Conservation (phyloP, 2,113 vertebrate species). For the Macquaria ambigua region DNA sequence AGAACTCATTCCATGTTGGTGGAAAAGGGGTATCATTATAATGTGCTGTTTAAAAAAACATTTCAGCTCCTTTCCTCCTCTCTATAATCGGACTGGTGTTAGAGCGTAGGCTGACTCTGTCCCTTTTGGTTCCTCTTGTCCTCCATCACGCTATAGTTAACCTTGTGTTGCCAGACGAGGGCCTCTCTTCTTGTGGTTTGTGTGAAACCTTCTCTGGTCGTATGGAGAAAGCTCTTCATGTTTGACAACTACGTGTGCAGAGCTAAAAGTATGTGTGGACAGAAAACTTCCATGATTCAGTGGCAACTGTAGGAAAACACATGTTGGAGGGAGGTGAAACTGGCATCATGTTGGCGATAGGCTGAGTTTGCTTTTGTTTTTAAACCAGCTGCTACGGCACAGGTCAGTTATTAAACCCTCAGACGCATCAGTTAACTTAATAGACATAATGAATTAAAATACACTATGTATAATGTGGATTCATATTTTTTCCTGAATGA, state of each 20-base stretch:
- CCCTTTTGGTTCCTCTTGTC: constrained; percentile 42
- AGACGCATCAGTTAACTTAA: not conserved
- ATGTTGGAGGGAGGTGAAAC: not conserved
- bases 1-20: too few relatives aligned
- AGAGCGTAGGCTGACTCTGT: constrained; percentile 27
- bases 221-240: constrained; percentile 59
- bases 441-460: not conserved
- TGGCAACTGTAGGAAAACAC: constrained; percentile 6
- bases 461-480: not conserved
- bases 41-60: not conserved
- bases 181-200: constrained; percentile 64
- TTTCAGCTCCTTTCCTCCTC: not conserved
- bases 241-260: constrained; percentile 51
- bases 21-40: too few relatives aligned
- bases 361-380: constrained; percentile 9
- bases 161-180: constrained; percentile 50
- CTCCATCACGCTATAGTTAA: constrained; percentile 53
- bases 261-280: constrained; percentile 49
- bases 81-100: constrained; percentile 48
- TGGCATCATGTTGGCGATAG: not conserved
- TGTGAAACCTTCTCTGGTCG: constrained; percentile 55
- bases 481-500: not conserved
- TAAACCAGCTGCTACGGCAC: not conserved
- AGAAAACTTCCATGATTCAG: constrained; percentile 57
- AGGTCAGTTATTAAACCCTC: not conserved